These are phyloP conservation scores for Torymus aiolomorphi DNA, from an alignment of 2,888 invertebrate species.

Conservation along the genomic window DNA sequence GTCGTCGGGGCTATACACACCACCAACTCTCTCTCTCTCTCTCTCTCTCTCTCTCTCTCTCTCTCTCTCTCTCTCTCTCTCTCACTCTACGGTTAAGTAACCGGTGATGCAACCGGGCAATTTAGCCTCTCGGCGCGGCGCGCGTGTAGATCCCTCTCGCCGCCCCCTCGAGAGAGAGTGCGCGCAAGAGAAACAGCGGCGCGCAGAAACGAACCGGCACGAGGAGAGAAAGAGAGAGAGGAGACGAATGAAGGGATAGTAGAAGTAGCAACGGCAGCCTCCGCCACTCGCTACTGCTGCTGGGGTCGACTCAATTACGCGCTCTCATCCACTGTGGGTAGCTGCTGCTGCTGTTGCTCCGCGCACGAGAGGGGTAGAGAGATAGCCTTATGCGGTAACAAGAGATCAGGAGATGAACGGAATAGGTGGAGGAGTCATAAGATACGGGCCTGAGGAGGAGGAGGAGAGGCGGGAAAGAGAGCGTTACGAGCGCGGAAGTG, in stretches of 20 bases:
- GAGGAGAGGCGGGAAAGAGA: too few relatives aligned
- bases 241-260: constrained; percentile 17
- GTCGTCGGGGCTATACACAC: neutral
- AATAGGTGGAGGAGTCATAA: constrained; percentile 8
- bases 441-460: neutral
- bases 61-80: too few relatives aligned
- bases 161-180: neutral
- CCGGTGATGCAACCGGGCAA: constrained; percentile 36
- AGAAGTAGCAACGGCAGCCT: neutral
- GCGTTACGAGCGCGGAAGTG: too few relatives aligned
- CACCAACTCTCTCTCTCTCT: too few relatives aligned
- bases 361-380: neutral
- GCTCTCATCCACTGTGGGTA: constrained; percentile 21
- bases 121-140: neutral
- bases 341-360: too few relatives aligned
- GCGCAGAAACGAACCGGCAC: constrained; percentile 20
- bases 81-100: constrained; percentile 26
- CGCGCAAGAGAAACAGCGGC: neutral
- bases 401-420: constrained; percentile 30
- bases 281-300: neutral
- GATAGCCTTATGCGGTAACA: constrained; percentile 31
- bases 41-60: too few relatives aligned
- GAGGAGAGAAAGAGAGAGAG: constrained; percentile 3
- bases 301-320: constrained; percentile 52
- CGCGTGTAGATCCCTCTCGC: neutral